phyloP scores from a whole-genome alignment of 1,140 invertebrate species.

The Mercenaria mercenaria region DNA sequence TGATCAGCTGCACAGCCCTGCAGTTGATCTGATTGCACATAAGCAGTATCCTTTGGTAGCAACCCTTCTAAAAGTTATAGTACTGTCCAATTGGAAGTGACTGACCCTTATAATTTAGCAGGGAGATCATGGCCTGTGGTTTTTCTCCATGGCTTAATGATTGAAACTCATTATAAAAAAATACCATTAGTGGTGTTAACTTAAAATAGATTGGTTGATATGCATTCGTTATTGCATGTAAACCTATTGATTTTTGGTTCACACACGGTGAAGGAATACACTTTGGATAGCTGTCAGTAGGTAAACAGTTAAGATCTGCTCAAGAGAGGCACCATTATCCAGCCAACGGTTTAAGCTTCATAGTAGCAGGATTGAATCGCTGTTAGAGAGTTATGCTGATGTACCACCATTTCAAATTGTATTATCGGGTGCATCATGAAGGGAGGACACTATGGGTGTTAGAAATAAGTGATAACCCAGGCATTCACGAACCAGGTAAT shows the following conservation, averaged over 20 bases:
- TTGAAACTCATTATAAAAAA: too few species aligned
- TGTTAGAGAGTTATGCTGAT: conserved; percentile 92
- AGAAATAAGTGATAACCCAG: conserved; percentile 93
- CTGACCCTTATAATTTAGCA: too few species aligned
- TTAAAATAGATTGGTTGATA: too few species aligned
- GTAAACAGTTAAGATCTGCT: conserved; percentile 77
- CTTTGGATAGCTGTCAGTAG: conserved; percentile 76
- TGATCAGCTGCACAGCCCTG: too few species aligned
- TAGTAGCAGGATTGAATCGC: conserved; percentile 95
- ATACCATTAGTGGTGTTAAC: too few species aligned
- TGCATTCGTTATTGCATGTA: too few species aligned
- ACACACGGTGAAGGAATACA: conserved; percentile 34
- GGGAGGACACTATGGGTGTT: conserved; percentile 97
- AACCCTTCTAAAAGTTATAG: too few species aligned
- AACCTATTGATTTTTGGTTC: neutral
- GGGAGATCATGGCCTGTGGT: too few species aligned
- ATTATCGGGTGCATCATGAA: conserved; percentile 83
- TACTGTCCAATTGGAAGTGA: too few species aligned
- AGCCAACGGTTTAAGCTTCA: conserved; percentile 93
- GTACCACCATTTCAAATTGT: conserved; percentile 88
- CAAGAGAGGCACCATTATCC: conserved; percentile 78
- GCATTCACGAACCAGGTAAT: conserved; percentile 96
- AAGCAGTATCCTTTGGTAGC: too few species aligned
- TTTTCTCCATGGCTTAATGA: too few species aligned
- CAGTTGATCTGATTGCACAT: too few species aligned